Percentiles rank a stretch among this genome's conserved stretches.
Evolutionary conservation across 2,888 invertebrate genomes (phyloP).

Genomic region (Agrotis ipsilon): DNA sequence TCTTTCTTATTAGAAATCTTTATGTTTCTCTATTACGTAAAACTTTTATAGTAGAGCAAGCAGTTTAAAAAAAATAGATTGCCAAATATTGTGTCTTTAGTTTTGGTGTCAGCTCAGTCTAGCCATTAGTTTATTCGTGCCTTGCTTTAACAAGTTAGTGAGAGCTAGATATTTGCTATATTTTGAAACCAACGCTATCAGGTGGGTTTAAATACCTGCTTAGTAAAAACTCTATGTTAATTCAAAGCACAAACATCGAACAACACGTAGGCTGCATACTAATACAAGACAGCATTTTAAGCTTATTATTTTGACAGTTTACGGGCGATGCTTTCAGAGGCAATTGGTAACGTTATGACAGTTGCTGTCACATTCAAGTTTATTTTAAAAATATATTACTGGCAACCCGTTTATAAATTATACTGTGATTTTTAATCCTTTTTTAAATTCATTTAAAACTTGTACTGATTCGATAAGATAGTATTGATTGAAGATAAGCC

Average conservation of each 20-base stretch:
- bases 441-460: no score
- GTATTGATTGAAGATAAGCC: no score
- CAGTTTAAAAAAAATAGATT: neutral
- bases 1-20: neutral
- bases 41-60: neutral
- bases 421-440: no score
- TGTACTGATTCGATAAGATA: no score
- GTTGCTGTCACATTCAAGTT: neutral
- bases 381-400: neutral
- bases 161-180: constrained; percentile 17
- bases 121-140: neutral
- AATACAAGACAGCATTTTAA: constrained; percentile 17
- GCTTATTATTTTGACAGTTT: constrained; percentile 5
- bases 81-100: neutral
- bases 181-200: neutral
- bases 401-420: neutral
- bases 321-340: neutral
- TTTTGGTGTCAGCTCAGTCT: constrained; percentile 13
- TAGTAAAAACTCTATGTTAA: constrained; percentile 31
- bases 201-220: constrained; percentile 4
- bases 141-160: constrained; percentile 14
- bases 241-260: constrained; percentile 45
- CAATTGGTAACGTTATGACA: constrained; percentile 8
- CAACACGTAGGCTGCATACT: constrained; percentile 34
- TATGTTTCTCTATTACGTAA: neutral